Evolutionary conservation across 2,888 invertebrate species (phyloP).

Genomic region (Lampropteryx suffumata): DNA sequence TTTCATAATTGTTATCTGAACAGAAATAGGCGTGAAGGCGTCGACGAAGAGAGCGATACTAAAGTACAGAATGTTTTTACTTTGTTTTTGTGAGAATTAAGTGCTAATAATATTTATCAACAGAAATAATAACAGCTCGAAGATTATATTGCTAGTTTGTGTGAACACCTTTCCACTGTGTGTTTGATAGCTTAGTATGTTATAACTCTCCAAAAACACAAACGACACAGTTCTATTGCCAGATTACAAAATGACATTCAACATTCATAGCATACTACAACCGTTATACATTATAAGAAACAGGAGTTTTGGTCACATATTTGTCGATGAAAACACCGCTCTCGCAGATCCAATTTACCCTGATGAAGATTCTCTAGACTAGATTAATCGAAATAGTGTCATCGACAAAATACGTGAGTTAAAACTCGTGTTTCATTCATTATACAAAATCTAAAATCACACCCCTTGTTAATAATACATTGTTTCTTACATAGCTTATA

Average conservation of each 20-base stretch:
- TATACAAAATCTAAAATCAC: too few species aligned
- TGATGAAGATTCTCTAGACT: too few species aligned
- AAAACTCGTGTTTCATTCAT: too few species aligned
- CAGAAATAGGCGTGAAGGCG: constrained; percentile 3
- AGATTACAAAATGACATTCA: too few species aligned
- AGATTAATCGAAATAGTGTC: too few species aligned
- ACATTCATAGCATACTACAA: neutral
- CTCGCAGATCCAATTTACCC: too few species aligned
- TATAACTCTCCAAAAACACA: neutral
- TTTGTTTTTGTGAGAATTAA: constrained; percentile 8
- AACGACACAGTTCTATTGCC: neutral
- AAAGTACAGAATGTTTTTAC: constrained; percentile 13
- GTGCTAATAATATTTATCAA: constrained; percentile 10
- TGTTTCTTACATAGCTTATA: too few species aligned
- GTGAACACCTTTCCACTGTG: neutral
- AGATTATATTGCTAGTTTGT: constrained; percentile 12
- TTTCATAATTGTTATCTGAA: constrained; percentile 2
- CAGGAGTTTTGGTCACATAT: too few species aligned
- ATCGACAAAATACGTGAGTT: too few species aligned
- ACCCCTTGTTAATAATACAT: too few species aligned
- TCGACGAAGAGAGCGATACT: constrained; percentile 5
- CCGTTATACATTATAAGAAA: too few species aligned
- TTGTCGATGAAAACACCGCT: too few species aligned
- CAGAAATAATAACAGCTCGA: constrained; percentile 5
- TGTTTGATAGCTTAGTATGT: neutral